Evolutionary conservation across 2,888 invertebrate species (phyloP).

Genomic region (Drosophila birchii): DNA sequence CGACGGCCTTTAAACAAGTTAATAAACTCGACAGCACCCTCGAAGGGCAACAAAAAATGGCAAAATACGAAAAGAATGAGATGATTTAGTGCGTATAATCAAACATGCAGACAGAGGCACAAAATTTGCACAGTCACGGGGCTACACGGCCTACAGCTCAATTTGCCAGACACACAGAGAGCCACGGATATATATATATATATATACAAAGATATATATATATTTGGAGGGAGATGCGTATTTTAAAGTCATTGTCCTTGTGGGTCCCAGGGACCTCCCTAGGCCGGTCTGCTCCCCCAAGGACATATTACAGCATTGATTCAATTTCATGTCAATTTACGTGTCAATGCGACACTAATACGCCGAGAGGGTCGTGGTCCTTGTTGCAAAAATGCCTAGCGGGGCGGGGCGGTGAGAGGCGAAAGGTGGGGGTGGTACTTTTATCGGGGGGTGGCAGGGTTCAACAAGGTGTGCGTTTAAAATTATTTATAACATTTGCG

Average conservation of each 20-base stretch:
- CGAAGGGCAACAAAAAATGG: slow-evolving; percentile 18
- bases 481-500: slow-evolving; percentile 81
- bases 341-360: slow-evolving; percentile 85
- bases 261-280: slow-evolving; percentile 34
- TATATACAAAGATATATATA: slow-evolving; percentile 1
- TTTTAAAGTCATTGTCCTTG: slow-evolving; percentile 79
- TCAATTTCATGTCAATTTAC: slow-evolving; percentile 86
- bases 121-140: slow-evolving; percentile 71
- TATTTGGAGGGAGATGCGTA: slow-evolving; percentile 40
- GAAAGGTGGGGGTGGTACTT: slow-evolving; percentile 1
- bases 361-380: slow-evolving; percentile 66
- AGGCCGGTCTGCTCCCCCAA: slow-evolving; percentile 68
- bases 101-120: slow-evolving; percentile 72
- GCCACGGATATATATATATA: slow-evolving; percentile 14
- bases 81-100: slow-evolving; percentile 73
- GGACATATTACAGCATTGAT: slow-evolving; percentile 85
- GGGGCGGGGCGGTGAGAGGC: neutral
- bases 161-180: slow-evolving; percentile 71
- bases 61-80: slow-evolving; percentile 49
- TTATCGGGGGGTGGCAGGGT: neutral
- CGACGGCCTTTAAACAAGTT: slow-evolving; percentile 70
- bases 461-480: slow-evolving; percentile 72
- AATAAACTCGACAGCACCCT: slow-evolving; percentile 57
- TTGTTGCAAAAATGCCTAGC: slow-evolving; percentile 4
- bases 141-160: slow-evolving; percentile 71